Evolutionary conservation across 2,888 invertebrate genomes (phyloP).

Genomic region (Augiades crinisus): DNA sequence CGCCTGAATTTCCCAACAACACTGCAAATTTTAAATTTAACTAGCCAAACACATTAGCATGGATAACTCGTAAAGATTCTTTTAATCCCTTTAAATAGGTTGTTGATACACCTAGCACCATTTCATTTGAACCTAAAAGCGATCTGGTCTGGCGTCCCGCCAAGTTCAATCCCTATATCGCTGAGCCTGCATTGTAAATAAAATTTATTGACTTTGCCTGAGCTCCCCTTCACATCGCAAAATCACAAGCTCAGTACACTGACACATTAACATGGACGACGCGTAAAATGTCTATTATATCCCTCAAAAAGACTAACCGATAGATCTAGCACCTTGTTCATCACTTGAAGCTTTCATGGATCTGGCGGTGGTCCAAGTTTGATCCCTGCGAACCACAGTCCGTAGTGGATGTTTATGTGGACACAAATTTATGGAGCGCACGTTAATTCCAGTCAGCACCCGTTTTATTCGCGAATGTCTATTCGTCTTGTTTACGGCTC

Average conservation of each 20-base stretch:
- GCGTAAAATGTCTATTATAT: constrained; percentile 5
- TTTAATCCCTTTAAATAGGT: constrained; percentile 6
- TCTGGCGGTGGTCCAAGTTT: constrained; percentile 15
- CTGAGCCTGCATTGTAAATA: too few species aligned
- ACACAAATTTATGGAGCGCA: constrained; percentile 19
- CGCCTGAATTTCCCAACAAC: constrained; percentile 38
- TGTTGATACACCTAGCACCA: too few species aligned
- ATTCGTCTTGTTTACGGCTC: neutral
- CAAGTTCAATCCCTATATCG: constrained; percentile 7
- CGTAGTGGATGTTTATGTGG: constrained; percentile 1
- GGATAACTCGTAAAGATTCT: constrained; percentile 5
- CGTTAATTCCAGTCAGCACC: constrained; percentile 1
- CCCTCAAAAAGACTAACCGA: constrained; percentile 2
- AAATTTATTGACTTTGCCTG: constrained; percentile 41
- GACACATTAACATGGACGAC: constrained; percentile 7
- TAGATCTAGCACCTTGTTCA: constrained; percentile 20
- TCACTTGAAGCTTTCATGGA: constrained; percentile 6
- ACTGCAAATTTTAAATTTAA: neutral
- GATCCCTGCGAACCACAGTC: neutral
- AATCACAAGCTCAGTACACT: neutral
- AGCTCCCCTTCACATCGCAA: constrained; percentile 35
- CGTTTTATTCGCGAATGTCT: constrained; percentile 6
- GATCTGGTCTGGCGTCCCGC: constrained; percentile 15
- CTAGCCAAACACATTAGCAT: constrained; percentile 1
- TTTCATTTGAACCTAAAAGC: constrained; percentile 5